Evolutionary conservation across 2,888 invertebrate genomes (phyloP).

Genomic region (Campoletis raptor): DNA sequence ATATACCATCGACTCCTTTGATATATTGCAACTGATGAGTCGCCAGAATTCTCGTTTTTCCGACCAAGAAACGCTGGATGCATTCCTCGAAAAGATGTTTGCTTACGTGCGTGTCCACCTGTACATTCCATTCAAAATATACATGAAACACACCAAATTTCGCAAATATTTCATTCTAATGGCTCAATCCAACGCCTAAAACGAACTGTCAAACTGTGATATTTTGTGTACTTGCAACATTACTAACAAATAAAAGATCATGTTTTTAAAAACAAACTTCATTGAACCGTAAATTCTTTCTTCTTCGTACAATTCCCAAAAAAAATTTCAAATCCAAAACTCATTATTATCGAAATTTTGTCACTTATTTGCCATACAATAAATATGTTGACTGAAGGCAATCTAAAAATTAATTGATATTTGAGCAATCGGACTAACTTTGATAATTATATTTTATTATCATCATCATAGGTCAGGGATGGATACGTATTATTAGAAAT

Average conservation of each 20-base stretch:
- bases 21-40: constrained; percentile 92
- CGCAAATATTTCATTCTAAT: neutral
- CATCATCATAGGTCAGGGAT: neutral
- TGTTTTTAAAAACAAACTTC: too few species aligned
- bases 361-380: too few species aligned
- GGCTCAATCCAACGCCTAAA: neutral
- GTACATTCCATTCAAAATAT: neutral
- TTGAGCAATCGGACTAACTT: too few species aligned
- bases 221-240: too few species aligned
- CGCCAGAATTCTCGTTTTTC: constrained; percentile 91
- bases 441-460: neutral
- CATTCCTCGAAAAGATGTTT: constrained; percentile 92
- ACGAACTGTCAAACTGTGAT: neutral
- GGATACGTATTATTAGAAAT: neutral
- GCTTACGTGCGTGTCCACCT: constrained; percentile 91
- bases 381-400: too few species aligned
- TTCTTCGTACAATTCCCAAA: too few species aligned
- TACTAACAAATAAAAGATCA: too few species aligned
- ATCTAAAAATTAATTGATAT: too few species aligned
- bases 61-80: constrained; percentile 88
- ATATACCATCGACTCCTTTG: constrained; percentile 84
- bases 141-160: neutral
- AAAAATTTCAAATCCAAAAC: too few species aligned
- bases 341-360: too few species aligned
- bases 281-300: too few species aligned